phyloP scores from a whole-genome alignment of 2,113 vertebrate genomes.

The Macquaria australasica region DNA sequence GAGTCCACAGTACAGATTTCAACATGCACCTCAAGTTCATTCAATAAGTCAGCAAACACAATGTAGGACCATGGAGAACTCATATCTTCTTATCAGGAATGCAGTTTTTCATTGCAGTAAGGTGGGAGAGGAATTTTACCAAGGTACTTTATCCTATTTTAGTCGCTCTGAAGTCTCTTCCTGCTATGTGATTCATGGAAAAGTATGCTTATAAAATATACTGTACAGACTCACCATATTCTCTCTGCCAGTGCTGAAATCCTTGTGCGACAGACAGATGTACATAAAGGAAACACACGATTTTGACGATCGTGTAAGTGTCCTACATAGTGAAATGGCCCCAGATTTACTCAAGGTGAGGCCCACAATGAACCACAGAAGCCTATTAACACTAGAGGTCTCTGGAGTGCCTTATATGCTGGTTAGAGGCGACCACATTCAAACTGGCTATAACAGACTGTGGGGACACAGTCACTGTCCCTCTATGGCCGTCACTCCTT shows the following conservation, averaged over 20 bases:
- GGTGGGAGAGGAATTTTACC: constrained; percentile 72
- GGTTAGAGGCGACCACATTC: constrained; percentile 66
- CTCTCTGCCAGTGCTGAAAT: constrained; percentile 11
- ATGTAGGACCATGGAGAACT: constrained; percentile 64
- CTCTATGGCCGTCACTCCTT: constrained; percentile 75
- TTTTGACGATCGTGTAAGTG: constrained; percentile 50
- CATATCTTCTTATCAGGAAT: constrained; percentile 75
- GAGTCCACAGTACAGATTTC: constrained; percentile 65
- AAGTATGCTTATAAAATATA: constrained; percentile 63
- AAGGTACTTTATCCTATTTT: constrained; percentile 74
- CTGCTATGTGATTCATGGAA: constrained; percentile 69
- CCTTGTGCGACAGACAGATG: neutral
- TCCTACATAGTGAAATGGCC: constrained; percentile 74
- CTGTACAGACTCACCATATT: constrained; percentile 13
- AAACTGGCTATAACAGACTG: constrained; percentile 66
- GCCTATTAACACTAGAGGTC: constrained; percentile 84
- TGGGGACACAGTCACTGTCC: constrained; percentile 62
- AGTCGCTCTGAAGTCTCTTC: constrained; percentile 71
- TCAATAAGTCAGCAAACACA: constrained; percentile 78
- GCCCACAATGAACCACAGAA: constrained; percentile 78
- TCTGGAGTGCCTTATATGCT: constrained; percentile 75
- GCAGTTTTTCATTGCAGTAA: constrained; percentile 75
- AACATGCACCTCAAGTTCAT: constrained; percentile 77
- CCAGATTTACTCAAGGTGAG: constrained; percentile 79
- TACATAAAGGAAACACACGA: neutral